These are phyloP conservation scores for Branchellion lobata DNA, from an alignment of 2,888 invertebrate species.

Conservation along the genomic window DNA sequence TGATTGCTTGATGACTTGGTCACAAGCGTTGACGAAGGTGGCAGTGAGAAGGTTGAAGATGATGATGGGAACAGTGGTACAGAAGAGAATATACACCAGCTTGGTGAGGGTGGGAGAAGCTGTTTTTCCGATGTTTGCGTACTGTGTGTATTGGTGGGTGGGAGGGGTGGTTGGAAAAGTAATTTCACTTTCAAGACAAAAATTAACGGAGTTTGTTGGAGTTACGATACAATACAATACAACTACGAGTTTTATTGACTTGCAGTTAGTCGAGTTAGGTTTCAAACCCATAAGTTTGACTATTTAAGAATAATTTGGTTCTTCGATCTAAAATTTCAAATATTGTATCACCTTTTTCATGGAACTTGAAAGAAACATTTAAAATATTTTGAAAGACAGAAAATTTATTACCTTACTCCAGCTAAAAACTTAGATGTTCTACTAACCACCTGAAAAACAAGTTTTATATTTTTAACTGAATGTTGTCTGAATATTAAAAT, in stretches of 20 bases:
- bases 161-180: background rate
- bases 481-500: no score
- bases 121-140: conserved; percentile 83
- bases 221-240: background rate
- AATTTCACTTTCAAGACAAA: background rate
- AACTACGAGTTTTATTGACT: no score
- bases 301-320: no score
- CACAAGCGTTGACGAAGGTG: conserved; percentile 99
- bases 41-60: conserved; percentile 96
- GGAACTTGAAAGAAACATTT: background rate
- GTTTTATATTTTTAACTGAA: no score
- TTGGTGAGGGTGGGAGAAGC: conserved; percentile 89
- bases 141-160: conserved; percentile 69
- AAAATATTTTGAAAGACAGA: no score
- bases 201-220: background rate
- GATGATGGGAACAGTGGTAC: conserved; percentile 95
- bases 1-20: conserved; percentile 93
- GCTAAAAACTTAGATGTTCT: no score
- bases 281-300: no score
- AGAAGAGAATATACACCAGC: conserved; percentile 92
- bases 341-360: no score
- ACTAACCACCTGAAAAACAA: no score
- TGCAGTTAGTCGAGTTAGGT: no score
- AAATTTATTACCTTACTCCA: no score
- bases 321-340: background rate